A percentile compares a stretch with the other conserved stretches of the same genome.
These are phyloP conservation scores for Hyposoter dolosus DNA, from an alignment of 2,888 invertebrate genomes.

Conservation along the genomic window DNA sequence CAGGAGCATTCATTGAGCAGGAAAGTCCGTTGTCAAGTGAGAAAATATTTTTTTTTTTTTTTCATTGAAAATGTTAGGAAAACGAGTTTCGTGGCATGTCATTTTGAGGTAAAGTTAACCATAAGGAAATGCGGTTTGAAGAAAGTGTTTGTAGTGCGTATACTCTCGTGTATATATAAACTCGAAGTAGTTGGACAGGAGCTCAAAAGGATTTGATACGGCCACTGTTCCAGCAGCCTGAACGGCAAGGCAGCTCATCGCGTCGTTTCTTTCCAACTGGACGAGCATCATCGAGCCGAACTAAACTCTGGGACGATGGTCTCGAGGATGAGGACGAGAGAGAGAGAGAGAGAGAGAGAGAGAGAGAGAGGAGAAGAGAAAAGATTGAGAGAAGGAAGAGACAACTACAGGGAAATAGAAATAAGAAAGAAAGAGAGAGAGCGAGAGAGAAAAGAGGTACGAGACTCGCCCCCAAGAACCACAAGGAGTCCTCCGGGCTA, in stretches of 20 bases:
- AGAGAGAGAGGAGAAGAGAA: conserved; percentile 1
- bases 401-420: conserved; percentile 11
- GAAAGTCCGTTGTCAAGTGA: background rate
- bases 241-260: conserved; percentile 50
- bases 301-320: conserved; percentile 56
- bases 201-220: conserved; percentile 63
- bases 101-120: background rate
- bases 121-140: background rate
- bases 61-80: background rate
- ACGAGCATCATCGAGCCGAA: conserved; percentile 66
- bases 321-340: conserved; percentile 26
- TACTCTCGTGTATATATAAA: background rate
- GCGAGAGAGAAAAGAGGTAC: conserved; percentile 35
- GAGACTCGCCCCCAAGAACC: conserved; percentile 39
- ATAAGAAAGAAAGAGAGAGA: conserved; percentile 9
- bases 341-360: conserved; percentile 4
- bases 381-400: conserved; percentile 12
- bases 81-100: background rate
- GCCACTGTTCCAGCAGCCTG: conserved; percentile 52
- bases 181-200: conserved; percentile 35
- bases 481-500: conserved; percentile 47
- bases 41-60: background rate
- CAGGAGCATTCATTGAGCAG: background rate
- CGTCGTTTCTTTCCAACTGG: conserved; percentile 67
- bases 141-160: background rate